Evolutionary conservation across 30 jellyfish, hydroid and myxozoan species (phyloP).

Genomic region (Aurelia aurita): DNA sequence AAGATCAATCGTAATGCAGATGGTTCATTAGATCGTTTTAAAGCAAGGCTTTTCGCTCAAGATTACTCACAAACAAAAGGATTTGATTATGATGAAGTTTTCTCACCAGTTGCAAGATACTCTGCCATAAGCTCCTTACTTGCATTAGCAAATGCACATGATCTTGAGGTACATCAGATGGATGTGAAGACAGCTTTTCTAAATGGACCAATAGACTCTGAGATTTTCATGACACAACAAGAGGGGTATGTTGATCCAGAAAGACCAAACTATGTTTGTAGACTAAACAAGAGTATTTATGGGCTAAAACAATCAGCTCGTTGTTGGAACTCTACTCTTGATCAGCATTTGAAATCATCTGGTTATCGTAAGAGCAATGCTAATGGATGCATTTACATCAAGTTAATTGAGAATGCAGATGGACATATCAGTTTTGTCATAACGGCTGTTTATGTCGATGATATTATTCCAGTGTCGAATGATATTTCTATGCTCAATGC

Average conservation of each 20-base stretch:
- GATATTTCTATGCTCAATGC: conserved; percentile 14
- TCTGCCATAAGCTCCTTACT: conserved; percentile 57
- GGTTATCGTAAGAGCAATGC: conserved; percentile 70
- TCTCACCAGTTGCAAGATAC: conserved; percentile 69
- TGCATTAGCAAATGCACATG: conserved; percentile 57
- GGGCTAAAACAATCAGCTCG: conserved; percentile 82
- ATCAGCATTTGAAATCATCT: conserved; percentile 48
- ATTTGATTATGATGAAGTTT: conserved; percentile 47
- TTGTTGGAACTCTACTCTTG: conserved; percentile 70
- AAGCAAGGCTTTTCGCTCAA: conserved; percentile 73
- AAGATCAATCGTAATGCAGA: conserved; percentile 44
- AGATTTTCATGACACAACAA: conserved; percentile 75
- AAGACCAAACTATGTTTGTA: conserved; percentile 56
- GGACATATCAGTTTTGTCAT: conserved; percentile 56
- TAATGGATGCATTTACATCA: conserved; percentile 65
- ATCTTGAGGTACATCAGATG: conserved; percentile 80
- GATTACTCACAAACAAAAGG: conserved; percentile 48
- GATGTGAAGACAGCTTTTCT: conserved; percentile 80
- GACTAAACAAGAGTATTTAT: conserved; percentile 53
- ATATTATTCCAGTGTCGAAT: conserved; percentile 48
- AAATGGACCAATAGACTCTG: conserved; percentile 65
- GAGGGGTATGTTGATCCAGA: conserved; percentile 67
- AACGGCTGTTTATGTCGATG: conserved; percentile 56
- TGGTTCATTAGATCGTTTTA: conserved; percentile 32
- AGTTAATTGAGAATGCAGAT: conserved; percentile 39